Conservation (phyloP, 2,888 invertebrate species). For the Napeogenes inachia region DNA sequence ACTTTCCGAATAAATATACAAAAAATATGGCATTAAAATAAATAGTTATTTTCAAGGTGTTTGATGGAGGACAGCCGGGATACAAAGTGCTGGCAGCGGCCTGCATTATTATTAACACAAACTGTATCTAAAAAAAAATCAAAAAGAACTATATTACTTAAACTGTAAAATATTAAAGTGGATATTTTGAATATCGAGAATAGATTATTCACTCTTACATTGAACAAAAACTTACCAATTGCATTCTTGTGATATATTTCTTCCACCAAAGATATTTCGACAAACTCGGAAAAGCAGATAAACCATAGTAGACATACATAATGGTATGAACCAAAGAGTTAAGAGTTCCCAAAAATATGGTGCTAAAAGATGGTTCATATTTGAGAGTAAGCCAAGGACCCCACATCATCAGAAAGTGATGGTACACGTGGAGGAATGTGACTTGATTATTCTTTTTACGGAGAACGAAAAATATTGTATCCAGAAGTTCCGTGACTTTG, state of each 20-base stretch:
- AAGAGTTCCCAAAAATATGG: constrained; percentile 80
- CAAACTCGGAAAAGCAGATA: constrained; percentile 82
- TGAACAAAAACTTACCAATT: constrained; percentile 77
- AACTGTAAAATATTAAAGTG: neutral
- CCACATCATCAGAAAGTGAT: constrained; percentile 85
- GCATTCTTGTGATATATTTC: constrained; percentile 85
- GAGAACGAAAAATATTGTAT: constrained; percentile 90
- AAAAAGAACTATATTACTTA: no score
- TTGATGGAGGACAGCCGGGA: constrained; percentile 44
- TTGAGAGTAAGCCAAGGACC: constrained; percentile 84
- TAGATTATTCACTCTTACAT: no score
- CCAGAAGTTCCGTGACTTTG: constrained; percentile 83
- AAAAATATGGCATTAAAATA: constrained; percentile 42
- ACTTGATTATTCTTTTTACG: constrained; percentile 87
- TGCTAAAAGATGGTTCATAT: constrained; percentile 83
- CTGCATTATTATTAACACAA: constrained; percentile 42
- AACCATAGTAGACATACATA: constrained; percentile 87
- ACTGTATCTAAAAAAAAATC: constrained; percentile 46
- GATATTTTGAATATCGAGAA: no score
- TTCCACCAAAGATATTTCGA: constrained; percentile 89
- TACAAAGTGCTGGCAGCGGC: constrained; percentile 33
- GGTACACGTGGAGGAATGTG: constrained; percentile 90
- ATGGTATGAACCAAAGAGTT: constrained; percentile 85
- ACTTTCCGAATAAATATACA: constrained; percentile 47
- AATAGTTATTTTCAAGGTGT: constrained; percentile 35